Evolutionary conservation across 2,888 invertebrate genomes (phyloP).

Genomic region (Andrena hattorfiana): DNA sequence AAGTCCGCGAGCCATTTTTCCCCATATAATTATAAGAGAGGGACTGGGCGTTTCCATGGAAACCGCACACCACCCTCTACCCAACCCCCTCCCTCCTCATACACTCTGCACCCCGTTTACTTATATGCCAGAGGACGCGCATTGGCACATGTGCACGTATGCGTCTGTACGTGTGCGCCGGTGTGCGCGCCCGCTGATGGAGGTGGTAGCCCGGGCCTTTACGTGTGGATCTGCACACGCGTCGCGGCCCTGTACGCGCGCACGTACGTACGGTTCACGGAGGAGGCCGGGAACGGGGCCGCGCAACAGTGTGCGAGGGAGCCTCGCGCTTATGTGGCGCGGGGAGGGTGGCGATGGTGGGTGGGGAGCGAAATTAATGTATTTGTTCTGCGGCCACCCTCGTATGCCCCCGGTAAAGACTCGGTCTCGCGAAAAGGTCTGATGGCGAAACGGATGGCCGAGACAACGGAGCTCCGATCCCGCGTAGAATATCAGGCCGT

Average conservation of each 20-base stretch:
- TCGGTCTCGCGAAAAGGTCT: slow-evolving; percentile 73
- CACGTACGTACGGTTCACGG: slow-evolving; percentile 35
- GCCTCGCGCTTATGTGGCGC: slow-evolving; percentile 22
- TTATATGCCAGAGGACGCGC: slow-evolving; percentile 81
- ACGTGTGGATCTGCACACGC: slow-evolving; percentile 4
- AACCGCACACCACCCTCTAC: slow-evolving; percentile 81
- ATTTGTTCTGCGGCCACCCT: slow-evolving; percentile 84
- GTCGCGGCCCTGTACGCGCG: slow-evolving; percentile 56
- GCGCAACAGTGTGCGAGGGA: slow-evolving; percentile 6
- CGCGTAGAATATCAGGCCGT: slow-evolving; percentile 74
- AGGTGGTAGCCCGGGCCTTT: slow-evolving; percentile 51
- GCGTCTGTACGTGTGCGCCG: slow-evolving; percentile 32
- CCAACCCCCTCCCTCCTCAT: slow-evolving; percentile 72
- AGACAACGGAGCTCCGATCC: slow-evolving; percentile 69
- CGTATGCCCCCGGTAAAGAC: slow-evolving; percentile 77
- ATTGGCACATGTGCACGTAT: slow-evolving; percentile 74
- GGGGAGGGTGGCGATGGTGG: slow-evolving; percentile 52
- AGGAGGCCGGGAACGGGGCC: slow-evolving; percentile 33
- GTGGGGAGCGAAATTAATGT: slow-evolving; percentile 83
- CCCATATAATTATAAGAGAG: slow-evolving; percentile 85
- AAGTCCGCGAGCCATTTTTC: slow-evolving; percentile 85
- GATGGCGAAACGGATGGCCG: slow-evolving; percentile 71
- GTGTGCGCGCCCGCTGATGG: slow-evolving; percentile 45
- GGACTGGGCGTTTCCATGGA: slow-evolving; percentile 83
- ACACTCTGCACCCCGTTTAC: slow-evolving; percentile 81